Evolutionary conservation across 2,797 vertebrate species (phyloP), one percentile per base, ranked within the genome.

Genomic region (Eulemur mongoz): DNA sequence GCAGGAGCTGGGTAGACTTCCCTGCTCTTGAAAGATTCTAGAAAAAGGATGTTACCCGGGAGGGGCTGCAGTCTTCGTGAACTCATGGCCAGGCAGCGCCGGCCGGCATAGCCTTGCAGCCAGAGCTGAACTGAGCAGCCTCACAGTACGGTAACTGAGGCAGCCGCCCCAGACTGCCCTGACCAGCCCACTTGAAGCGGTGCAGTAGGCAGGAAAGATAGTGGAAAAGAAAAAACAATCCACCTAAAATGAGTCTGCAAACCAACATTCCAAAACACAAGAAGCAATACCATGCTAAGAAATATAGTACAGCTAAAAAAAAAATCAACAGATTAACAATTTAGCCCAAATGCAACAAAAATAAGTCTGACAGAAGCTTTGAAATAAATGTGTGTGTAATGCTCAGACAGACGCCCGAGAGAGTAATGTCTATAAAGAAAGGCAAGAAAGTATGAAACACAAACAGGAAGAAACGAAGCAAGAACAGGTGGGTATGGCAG

Each of bases 261-360:
- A 27, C 32, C 69, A 7, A 0, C 10, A 18, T 40, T 61, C 38
- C 45, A 50, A 54, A 40, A 10, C 38, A 12, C 11, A 1, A 0
- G 32, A 17, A 23, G 59, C 57, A 11, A 1, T 75, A 11, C 14
- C 11, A 32, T 48, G 1, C 43, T 15, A 27, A 20, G 50, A 69
- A 23, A 27, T 2, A 2, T 2, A 54, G 38, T 27, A 2, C 2
- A 54, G 45, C 35, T 23, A 1, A 15, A 5, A 40, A 40, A 38
- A 59, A 11, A 10, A 30, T n/a, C 48, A 23, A 4, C 20, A 59
- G 78, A 20, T 4, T 3, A 2, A 45, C 69, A 4, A 15, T 59
- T 45, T 23, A 50, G 61, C 48, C 32, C 12, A 23, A 4, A 10
- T 2, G 14, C 43, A 4, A 14, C 5, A 0, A 40, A 45, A 45